Base-by-base conservation (phyloP, 2,888 invertebrate genomes). In the Ligdia adustata region DNA sequence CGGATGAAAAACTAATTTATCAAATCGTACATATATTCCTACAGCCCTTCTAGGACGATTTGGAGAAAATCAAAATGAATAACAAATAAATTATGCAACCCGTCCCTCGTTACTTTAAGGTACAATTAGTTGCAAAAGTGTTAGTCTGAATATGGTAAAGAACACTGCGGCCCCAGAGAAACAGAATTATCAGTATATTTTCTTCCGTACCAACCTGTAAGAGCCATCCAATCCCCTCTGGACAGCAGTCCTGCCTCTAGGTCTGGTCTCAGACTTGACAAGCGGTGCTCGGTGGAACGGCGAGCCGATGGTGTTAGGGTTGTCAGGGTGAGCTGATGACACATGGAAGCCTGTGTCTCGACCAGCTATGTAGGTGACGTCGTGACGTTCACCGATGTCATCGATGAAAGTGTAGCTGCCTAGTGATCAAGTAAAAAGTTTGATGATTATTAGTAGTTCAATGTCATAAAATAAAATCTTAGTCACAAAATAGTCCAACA, bases 341-440 rank as follows among this genome's bases (percentile, higher is more conserved):
- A 95, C 94, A 69, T 95, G 93, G 76, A 94, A 96, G 0, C 95
- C 95, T 0, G 93, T 95, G 53, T 93, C 93, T 26, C 94, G 91
- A 0, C 95, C 95, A 2, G 95, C 95, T 24, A 94, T 93, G 79
- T 94, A 96, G 12, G 94, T 92, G 0, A 95, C 95, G 59, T 94
- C 93, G 67, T 95, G 95, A 1, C 93, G 88, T 65, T 95, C 94
- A 0, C 95, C 95, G 15, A 94, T 92, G 67, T 95, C 95, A 62
- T 95, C 95, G 11, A 94, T 81, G 69, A 92, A 95, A 0, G 94
- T 93, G 69, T 95, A 95, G 50, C 92, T 91, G 9, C 94, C 94
- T 90, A 78, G 28, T 45, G 15, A 7, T n/a, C n/a, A n/a, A n/a
- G n/a, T n/a, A n/a, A n/a, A n/a, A n/a, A n/a, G n/a, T n/a, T n/a